These are phyloP conservation scores for Antheraea yamamai DNA, from an alignment of 2,888 invertebrate species.

Conservation along the genomic window DNA sequence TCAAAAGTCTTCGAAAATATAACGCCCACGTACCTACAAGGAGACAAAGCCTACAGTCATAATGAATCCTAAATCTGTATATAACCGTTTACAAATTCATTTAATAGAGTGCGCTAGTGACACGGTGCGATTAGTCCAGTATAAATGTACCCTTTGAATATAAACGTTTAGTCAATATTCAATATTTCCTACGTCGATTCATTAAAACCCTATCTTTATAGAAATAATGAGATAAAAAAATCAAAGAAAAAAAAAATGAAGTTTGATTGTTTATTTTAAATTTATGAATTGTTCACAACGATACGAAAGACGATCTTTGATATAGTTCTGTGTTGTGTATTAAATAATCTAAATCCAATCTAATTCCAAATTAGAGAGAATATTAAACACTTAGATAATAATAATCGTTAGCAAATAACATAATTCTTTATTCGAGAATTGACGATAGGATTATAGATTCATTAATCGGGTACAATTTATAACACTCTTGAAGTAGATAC, in stretches of 20 bases:
- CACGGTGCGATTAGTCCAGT: background rate
- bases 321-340: conserved; percentile 48
- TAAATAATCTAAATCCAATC: conserved; percentile 29
- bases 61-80: background rate
- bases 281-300: background rate
- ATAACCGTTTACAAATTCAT: background rate
- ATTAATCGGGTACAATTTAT: too few species aligned
- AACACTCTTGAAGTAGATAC: background rate
- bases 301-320: background rate
- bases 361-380: background rate
- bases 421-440: background rate
- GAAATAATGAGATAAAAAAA: background rate
- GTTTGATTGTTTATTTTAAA: background rate
- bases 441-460: too few species aligned
- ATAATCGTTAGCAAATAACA: background rate
- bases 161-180: background rate
- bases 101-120: background rate
- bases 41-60: background rate
- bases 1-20: conserved; percentile 75
- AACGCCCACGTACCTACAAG: conserved; percentile 39
- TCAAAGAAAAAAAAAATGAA: too few species aligned
- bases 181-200: background rate
- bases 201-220: background rate
- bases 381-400: background rate
- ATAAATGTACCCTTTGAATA: background rate